Conservation (phyloP, 1,140 invertebrate genomes). For the Heliconius eleuchia region DNA sequence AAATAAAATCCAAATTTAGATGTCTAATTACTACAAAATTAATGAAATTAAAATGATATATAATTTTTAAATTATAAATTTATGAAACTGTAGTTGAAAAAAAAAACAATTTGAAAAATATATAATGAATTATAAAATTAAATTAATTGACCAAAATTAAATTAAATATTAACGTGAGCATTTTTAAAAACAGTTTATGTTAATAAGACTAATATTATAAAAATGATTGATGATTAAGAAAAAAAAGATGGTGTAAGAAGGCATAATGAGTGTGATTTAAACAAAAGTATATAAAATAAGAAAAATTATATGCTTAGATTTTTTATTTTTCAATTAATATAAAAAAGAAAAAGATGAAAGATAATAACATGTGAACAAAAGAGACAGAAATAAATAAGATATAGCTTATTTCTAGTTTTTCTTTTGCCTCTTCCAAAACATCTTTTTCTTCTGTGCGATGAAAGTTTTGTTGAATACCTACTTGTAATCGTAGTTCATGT, state of each 20-base stretch:
- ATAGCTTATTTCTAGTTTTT: neutral
- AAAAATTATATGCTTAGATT: too few relatives aligned
- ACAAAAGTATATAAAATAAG: neutral
- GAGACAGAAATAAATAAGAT: neutral
- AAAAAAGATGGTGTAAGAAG: constrained; percentile 16
- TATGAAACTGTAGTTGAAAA: too few relatives aligned
- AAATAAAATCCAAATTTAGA: neutral
- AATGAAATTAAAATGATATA: neutral
- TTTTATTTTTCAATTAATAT: neutral
- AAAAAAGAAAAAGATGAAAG: neutral
- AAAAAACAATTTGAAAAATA: neutral
- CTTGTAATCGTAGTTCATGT: constrained; percentile 77
- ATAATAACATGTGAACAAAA: neutral
- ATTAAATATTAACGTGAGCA: too few relatives aligned
- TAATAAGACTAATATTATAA: neutral
- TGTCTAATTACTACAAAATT: constrained; percentile 24
- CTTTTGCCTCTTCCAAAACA: constrained; percentile 4
- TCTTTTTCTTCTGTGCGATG: constrained; percentile 7
- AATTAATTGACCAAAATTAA: neutral
- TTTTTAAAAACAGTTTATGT: too few relatives aligned
- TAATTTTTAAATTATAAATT: neutral
- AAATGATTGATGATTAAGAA: neutral
- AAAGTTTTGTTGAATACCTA: constrained; percentile 35
- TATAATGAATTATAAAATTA: neutral
- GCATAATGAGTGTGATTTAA: neutral